These are phyloP conservation scores for Diuraphis noxia DNA, from an alignment of 1,140 invertebrate species.

Conservation along the genomic window DNA sequence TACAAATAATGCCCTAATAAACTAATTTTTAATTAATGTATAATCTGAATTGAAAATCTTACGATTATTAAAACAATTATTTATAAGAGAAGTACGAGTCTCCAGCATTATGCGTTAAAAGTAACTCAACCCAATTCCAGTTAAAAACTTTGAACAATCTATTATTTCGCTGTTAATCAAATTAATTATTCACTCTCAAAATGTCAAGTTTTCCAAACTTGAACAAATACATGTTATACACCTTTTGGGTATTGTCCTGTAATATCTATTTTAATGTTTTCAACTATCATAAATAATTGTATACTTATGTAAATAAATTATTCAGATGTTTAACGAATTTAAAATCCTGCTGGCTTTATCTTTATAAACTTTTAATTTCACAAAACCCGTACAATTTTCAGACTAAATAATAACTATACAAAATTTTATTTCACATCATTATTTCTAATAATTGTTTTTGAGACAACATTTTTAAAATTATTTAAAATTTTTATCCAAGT, in stretches of 20 bases:
- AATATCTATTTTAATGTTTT: not conserved
- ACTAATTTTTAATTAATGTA: not conserved
- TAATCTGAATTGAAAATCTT: not conserved
- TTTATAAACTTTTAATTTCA: slow-evolving; percentile 2
- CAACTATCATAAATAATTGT: not conserved
- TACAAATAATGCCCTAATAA: not conserved
- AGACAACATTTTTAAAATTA: not conserved
- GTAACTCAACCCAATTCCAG: not conserved
- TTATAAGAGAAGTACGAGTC: not conserved
- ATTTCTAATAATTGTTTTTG: not conserved
- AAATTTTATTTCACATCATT: not conserved
- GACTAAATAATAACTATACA: not conserved
- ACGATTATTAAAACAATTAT: not conserved
- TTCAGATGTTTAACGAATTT: not conserved
- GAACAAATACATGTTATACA: not conserved
- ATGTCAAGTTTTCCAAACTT: slow-evolving; percentile 15
- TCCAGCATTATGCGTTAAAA: not conserved
- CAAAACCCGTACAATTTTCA: not conserved
- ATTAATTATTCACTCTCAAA: not conserved
- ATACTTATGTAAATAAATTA: not conserved
- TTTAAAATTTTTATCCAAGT: not conserved
- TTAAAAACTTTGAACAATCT: slow-evolving; percentile 18
- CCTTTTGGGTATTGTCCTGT: not conserved
- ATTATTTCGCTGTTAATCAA: not conserved
- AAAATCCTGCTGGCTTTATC: not conserved